Percentiles rank a stretch among this genome's conserved stretches.
phyloP scores from a whole-genome alignment of 2,113 vertebrate genomes.

The Scartelaos histophorus region DNA sequence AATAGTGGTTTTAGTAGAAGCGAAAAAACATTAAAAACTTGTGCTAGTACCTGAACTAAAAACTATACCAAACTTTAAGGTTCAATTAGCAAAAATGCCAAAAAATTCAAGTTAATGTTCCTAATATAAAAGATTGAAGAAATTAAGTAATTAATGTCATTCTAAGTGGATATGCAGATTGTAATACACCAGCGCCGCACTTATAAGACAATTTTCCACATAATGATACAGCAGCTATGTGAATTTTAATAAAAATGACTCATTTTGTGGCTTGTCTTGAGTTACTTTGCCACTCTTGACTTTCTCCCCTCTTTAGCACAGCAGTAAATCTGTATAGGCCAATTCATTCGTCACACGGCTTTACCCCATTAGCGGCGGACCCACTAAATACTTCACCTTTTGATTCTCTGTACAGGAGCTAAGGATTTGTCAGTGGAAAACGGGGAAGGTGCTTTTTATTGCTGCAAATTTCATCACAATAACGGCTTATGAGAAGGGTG shows the following conservation, averaged over 20 bases:
- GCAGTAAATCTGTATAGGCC: slow-evolving; percentile 65
- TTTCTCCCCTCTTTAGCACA: slow-evolving; percentile 61
- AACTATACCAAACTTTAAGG: background rate
- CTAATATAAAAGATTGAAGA: background rate
- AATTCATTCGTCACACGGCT: slow-evolving; percentile 76
- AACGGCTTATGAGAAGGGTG: slow-evolving; percentile 77
- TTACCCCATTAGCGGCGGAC: slow-evolving; percentile 71
- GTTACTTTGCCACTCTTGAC: slow-evolving; percentile 49
- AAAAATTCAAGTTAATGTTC: background rate
- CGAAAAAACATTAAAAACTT: too few relatives aligned
- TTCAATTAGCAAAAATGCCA: background rate
- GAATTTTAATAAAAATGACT: slow-evolving; percentile 31
- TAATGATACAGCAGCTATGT: slow-evolving; percentile 19
- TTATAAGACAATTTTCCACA: background rate
- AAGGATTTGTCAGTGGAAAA: slow-evolving; percentile 74
- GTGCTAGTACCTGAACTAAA: too few relatives aligned
- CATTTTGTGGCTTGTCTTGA: slow-evolving; percentile 28
- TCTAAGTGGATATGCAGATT: slow-evolving; percentile 36
- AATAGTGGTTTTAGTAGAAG: too few relatives aligned
- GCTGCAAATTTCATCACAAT: slow-evolving; percentile 81
- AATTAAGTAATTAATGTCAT: slow-evolving; percentile 23
- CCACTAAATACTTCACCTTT: slow-evolving; percentile 77
- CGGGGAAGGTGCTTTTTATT: slow-evolving; percentile 74
- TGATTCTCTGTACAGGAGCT: slow-evolving; percentile 75
- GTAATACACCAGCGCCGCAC: background rate